These are phyloP conservation scores for Heliornis fulica DNA, from an alignment of 2,113 vertebrate species.

Conservation along the genomic window DNA sequence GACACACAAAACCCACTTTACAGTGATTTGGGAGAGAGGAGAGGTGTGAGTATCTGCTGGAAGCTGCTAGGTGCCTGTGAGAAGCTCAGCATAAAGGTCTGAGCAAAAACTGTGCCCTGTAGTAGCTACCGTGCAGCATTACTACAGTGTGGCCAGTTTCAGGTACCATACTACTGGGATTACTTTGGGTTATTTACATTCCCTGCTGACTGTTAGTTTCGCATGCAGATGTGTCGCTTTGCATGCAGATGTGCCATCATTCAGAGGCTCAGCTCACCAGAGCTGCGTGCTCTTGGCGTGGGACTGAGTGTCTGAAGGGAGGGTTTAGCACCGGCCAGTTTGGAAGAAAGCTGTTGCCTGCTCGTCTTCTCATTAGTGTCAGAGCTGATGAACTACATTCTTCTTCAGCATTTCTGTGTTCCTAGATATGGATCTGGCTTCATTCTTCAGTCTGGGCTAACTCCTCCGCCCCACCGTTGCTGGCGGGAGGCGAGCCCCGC, in stretches of 20 bases:
- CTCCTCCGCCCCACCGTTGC: neutral
- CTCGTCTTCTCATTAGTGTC: conserved; percentile 29
- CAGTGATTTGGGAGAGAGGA: neutral
- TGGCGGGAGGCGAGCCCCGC: too few relatives aligned
- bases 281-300: neutral
- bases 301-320: neutral
- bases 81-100: neutral
- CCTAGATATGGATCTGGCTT: conserved; percentile 12
- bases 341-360: neutral
- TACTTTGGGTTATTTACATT: neutral
- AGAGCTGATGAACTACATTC: conserved; percentile 11
- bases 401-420: neutral
- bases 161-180: neutral
- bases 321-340: neutral
- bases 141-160: accelerated
- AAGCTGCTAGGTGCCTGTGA: neutral
- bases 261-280: conserved; percentile 5
- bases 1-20: neutral
- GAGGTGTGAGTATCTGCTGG: neutral
- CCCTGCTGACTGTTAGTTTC: neutral
- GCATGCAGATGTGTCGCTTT: neutral
- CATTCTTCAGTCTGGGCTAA: neutral
- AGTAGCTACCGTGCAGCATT: neutral
- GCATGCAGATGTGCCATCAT: neutral
- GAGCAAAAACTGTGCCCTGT: neutral